phyloP scores from a whole-genome alignment of 2,888 invertebrate species.

The Lasioglossum pauxillum region DNA sequence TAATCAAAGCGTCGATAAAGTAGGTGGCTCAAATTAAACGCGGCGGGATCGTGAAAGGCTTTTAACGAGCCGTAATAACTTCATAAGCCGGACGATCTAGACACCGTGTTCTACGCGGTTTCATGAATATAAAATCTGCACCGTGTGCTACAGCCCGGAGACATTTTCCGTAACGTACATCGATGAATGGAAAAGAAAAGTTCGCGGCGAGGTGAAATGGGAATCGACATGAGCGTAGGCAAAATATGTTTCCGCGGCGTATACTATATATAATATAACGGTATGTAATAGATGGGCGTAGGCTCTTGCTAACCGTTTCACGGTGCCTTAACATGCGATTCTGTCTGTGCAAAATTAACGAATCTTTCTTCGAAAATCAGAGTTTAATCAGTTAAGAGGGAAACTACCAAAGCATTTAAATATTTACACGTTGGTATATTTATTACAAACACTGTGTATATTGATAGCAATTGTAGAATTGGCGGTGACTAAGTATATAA shows the following conservation, averaged over 20 bases:
- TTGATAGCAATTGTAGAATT: too few relatives aligned
- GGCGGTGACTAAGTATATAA: too few relatives aligned
- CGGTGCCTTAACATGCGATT: background rate
- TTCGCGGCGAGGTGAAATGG: background rate
- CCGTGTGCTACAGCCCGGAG: background rate
- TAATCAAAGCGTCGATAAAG: conserved; percentile 37
- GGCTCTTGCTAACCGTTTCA: conserved; percentile 39
- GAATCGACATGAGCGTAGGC: conserved; percentile 47
- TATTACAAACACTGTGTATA: too few relatives aligned
- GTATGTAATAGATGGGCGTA: conserved; percentile 78
- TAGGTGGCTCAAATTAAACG: conserved; percentile 34
- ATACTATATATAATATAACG: conserved; percentile 78
- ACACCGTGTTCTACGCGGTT: background rate
- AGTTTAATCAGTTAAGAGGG: too few relatives aligned
- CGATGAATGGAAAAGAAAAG: background rate
- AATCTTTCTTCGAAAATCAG: background rate
- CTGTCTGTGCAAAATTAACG: background rate
- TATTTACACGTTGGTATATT: background rate
- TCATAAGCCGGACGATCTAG: conserved; percentile 12
- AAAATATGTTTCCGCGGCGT: conserved; percentile 67
- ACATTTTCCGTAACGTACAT: background rate
- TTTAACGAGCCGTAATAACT: conserved; percentile 33
- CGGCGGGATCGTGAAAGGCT: conserved; percentile 35
- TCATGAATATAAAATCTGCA: background rate
- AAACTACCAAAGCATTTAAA: background rate